phyloP scores from a whole-genome alignment of 2,888 invertebrate species.

The Chalcosyrphus nemorum region DNA sequence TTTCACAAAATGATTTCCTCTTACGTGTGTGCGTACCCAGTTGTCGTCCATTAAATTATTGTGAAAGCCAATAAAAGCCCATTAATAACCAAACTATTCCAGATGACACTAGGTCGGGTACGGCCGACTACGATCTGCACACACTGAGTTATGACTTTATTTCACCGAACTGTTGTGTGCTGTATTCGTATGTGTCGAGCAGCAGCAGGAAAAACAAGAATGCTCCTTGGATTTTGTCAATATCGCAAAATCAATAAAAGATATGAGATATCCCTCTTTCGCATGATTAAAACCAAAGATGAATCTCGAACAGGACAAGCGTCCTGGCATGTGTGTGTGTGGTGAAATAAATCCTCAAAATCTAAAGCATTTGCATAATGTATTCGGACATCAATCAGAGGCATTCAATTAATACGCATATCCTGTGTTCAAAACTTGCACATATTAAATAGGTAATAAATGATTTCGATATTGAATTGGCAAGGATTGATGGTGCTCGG shows the following conservation, averaged over 20 bases:
- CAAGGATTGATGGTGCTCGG: slow-evolving; percentile 29
- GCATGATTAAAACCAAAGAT: slow-evolving; percentile 42
- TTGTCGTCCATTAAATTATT: slow-evolving; percentile 71
- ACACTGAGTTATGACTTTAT: slow-evolving; percentile 67
- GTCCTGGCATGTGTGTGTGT: no score
- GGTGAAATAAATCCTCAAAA: slow-evolving; percentile 63
- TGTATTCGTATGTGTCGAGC: slow-evolving; percentile 9
- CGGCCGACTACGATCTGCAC: slow-evolving; percentile 29
- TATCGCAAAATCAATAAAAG: slow-evolving; percentile 67
- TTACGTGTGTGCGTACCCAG: slow-evolving; percentile 19
- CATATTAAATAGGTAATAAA: slow-evolving; percentile 63
- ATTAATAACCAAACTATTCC: slow-evolving; percentile 67
- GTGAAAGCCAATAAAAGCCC: slow-evolving; percentile 69
- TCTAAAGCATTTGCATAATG: slow-evolving; percentile 65
- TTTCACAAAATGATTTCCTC: slow-evolving; percentile 29
- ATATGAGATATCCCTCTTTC: slow-evolving; percentile 1
- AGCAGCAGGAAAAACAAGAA: slow-evolving; percentile 39
- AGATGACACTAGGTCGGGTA: slow-evolving; percentile 52
- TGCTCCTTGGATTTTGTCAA: slow-evolving; percentile 44
- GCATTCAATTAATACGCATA: slow-evolving; percentile 66
- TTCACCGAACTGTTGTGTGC: slow-evolving; percentile 16
- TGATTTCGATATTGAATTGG: slow-evolving; percentile 42
- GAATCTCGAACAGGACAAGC: slow-evolving; percentile 31
- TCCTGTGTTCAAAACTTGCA: slow-evolving; percentile 47
- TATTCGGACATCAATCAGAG: slow-evolving; percentile 66